Conservation (phyloP, 2,888 invertebrate genomes). For the Teinopalpus imperialis region DNA sequence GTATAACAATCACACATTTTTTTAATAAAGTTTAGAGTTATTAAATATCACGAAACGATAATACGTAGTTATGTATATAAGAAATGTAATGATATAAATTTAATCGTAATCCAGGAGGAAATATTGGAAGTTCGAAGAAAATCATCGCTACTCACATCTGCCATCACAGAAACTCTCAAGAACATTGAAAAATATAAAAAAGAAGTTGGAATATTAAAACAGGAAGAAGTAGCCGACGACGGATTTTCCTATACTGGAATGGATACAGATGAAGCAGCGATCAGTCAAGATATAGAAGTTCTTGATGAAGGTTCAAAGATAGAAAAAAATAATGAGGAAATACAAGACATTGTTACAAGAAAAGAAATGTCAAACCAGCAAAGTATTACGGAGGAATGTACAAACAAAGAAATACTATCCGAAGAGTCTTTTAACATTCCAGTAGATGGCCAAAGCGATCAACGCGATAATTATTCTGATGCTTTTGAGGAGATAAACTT, state of each 20-base stretch:
- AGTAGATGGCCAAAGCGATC: too few relatives aligned
- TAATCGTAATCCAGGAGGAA: slow-evolving; percentile 70
- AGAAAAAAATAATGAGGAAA: not conserved
- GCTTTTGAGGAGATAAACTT: not conserved
- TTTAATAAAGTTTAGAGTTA: too few relatives aligned
- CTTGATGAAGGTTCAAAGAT: too few relatives aligned
- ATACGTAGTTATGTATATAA: too few relatives aligned
- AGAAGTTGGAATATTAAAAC: slow-evolving; percentile 52
- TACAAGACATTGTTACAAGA: not conserved
- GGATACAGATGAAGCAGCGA: slow-evolving; percentile 5
- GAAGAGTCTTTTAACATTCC: too few relatives aligned
- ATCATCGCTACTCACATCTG: slow-evolving; percentile 66
- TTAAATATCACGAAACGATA: too few relatives aligned
- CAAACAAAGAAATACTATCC: too few relatives aligned
- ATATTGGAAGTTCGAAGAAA: slow-evolving; percentile 66
- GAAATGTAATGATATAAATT: too few relatives aligned
- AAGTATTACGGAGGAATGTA: too few relatives aligned
- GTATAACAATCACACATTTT: too few relatives aligned
- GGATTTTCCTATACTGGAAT: not conserved
- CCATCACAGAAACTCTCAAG: slow-evolving; percentile 68
- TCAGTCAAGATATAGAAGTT: not conserved
- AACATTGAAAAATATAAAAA: slow-evolving; percentile 73
- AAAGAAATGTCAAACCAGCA: too few relatives aligned
- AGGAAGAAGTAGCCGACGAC: not conserved
- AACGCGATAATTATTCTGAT: not conserved